These are phyloP conservation scores for Myotis vivesi DNA, from an alignment of 2,797 vertebrate genomes.

Conservation along the genomic window DNA sequence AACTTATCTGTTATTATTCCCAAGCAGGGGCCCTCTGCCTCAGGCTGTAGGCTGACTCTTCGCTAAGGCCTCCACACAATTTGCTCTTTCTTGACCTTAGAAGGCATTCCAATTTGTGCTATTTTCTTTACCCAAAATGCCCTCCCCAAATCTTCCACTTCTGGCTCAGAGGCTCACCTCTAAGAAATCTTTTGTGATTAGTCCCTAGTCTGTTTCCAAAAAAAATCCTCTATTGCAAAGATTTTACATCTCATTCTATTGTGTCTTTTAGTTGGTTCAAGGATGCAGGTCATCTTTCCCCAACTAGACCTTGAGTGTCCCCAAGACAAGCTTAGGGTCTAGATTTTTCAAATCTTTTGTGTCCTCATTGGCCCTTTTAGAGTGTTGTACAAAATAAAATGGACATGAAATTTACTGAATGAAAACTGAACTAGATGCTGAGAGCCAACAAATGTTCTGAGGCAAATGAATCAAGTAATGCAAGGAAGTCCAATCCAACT, in stretches of 20 bases:
- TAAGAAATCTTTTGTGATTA: conserved; percentile 33
- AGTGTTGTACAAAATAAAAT: conserved; percentile 20
- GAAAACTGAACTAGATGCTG: conserved; percentile 44
- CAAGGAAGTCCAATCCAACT: conserved; percentile 50
- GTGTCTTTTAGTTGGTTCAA: neutral
- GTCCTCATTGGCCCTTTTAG: neutral
- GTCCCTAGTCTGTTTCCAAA: neutral
- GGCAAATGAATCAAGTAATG: conserved; percentile 54
- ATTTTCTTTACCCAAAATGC: conserved; percentile 35
- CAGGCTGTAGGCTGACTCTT: neutral
- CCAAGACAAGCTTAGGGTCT: neutral
- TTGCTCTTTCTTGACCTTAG: neutral
- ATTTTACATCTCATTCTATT: neutral
- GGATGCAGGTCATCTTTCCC: neutral
- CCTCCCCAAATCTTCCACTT: conserved; percentile 4
- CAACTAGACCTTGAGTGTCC: neutral
- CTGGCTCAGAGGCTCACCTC: neutral
- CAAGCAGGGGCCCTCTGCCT: neutral
- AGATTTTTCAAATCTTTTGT: neutral
- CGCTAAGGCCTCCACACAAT: neutral
- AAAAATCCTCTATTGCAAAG: neutral
- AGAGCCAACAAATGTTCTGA: conserved; percentile 59
- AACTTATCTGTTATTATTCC: neutral
- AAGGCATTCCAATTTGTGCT: neutral
- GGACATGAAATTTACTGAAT: conserved; percentile 57